phyloP scores from a whole-genome alignment of 2,797 vertebrate genomes.

The Buphagus erythrorhynchus region DNA sequence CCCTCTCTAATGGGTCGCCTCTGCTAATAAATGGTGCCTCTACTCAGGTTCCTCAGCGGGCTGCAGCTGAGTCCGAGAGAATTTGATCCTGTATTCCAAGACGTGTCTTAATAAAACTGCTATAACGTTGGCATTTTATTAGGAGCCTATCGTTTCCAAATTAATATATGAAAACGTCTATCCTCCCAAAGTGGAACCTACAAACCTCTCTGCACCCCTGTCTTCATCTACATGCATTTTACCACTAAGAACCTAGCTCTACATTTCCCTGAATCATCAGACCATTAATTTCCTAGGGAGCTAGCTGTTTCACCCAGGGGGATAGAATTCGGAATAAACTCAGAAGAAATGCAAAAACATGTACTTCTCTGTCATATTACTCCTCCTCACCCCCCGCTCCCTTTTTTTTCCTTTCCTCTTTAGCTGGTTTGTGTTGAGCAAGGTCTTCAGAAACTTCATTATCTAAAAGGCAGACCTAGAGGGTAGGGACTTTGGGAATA shows the following conservation, averaged over 20 bases:
- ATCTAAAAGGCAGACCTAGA: constrained; percentile 34
- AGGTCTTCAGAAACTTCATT: constrained; percentile 18
- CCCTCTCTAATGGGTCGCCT: background rate
- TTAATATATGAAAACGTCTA: background rate
- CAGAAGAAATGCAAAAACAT: constrained; percentile 5
- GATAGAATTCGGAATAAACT: constrained; percentile 2
- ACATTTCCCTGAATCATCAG: constrained; percentile 29
- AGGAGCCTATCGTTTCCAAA: background rate
- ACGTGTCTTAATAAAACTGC: background rate
- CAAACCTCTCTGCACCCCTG: background rate
- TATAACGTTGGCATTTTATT: background rate
- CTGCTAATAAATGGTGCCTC: background rate
- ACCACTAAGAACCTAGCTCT: background rate
- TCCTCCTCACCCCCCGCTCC: rapidly evolving
- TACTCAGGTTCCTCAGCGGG: background rate
- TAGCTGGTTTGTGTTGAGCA: background rate
- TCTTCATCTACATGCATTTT: background rate
- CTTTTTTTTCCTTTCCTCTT: background rate
- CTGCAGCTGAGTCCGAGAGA: background rate
- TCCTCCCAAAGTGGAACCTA: background rate
- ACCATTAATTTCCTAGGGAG: constrained; percentile 9
- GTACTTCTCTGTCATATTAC: background rate
- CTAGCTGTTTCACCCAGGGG: constrained; percentile 1
- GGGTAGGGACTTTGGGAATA: constrained; percentile 32
- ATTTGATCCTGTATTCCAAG: background rate